Percentiles rank a stretch among this genome's conserved stretches.
Conservation (phyloP, 2,888 invertebrate genomes). For the Spodoptera picta region DNA sequence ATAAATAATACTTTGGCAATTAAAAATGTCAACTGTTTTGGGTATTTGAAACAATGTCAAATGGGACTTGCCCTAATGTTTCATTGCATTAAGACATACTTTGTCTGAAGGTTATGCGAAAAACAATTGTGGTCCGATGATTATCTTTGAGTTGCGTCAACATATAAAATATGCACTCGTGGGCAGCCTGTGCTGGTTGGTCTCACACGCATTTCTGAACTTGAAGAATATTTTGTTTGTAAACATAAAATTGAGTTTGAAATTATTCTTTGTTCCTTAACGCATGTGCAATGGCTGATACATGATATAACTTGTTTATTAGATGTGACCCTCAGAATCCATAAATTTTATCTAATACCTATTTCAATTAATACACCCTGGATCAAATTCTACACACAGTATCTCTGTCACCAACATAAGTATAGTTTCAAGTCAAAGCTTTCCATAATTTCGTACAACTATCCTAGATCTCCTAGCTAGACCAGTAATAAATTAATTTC, state of each 20-base stretch:
- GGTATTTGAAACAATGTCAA: slow-evolving; percentile 53
- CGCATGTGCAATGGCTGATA: too few relatives aligned
- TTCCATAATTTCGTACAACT: slow-evolving; percentile 43
- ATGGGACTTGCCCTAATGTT: slow-evolving; percentile 45
- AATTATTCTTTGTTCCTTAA: too few relatives aligned
- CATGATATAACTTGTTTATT: too few relatives aligned
- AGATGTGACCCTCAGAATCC: too few relatives aligned
- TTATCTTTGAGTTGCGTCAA: slow-evolving; percentile 65
- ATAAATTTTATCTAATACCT: too few relatives aligned
- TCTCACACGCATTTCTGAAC: slow-evolving; percentile 15
- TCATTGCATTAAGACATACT: slow-evolving; percentile 47
- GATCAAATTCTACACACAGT: too few relatives aligned
- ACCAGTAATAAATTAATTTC: slow-evolving; percentile 34
- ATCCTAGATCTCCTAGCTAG: slow-evolving; percentile 33
- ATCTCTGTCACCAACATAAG: too few relatives aligned
- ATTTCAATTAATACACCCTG: too few relatives aligned
- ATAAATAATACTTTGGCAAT: slow-evolving; percentile 14
- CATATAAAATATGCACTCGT: slow-evolving; percentile 42
- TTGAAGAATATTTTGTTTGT: slow-evolving; percentile 5
- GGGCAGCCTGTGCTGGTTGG: slow-evolving; percentile 7
- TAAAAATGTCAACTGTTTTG: slow-evolving; percentile 49
- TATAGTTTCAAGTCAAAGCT: neutral
- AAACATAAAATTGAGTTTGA: neutral
- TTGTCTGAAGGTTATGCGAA: slow-evolving; percentile 61
- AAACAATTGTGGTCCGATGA: slow-evolving; percentile 65